phyloP scores from a whole-genome alignment of 2,888 invertebrate genomes.

The Halictus quadricinctus region DNA sequence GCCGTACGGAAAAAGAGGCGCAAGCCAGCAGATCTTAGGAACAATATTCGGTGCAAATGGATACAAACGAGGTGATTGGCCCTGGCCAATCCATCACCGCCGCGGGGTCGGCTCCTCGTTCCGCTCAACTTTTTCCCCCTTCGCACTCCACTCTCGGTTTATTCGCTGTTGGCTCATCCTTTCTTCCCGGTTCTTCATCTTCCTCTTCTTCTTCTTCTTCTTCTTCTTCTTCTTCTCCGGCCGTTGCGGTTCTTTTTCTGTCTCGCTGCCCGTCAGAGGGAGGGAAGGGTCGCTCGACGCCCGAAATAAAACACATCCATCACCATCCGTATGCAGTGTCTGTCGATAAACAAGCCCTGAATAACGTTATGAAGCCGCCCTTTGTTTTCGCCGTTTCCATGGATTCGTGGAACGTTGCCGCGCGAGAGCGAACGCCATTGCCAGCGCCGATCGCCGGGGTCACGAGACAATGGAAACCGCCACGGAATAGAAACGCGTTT shows the following conservation, averaged over 20 bases:
- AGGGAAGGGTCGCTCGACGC: constrained; percentile 33
- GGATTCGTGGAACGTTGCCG: background rate
- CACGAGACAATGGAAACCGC: constrained; percentile 32
- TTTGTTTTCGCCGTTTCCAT: constrained; percentile 35
- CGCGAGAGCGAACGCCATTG: background rate
- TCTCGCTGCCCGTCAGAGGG: background rate
- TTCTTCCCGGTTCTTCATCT: constrained; percentile 3
- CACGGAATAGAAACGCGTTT: constrained; percentile 29
- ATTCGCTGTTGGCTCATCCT: constrained; percentile 23
- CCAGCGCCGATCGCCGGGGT: background rate
- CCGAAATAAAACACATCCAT: constrained; percentile 75
- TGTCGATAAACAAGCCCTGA: constrained; percentile 68
- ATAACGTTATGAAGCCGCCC: constrained; percentile 58
- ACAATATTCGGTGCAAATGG: constrained; percentile 78
- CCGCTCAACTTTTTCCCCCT: constrained; percentile 57
- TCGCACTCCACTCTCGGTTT: constrained; percentile 25
- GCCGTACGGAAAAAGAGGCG: constrained; percentile 46
- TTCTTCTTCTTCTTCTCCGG: background rate
- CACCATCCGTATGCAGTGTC: constrained; percentile 67
- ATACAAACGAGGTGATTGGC: constrained; percentile 79
- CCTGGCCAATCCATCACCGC: constrained; percentile 75
- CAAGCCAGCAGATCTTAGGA: constrained; percentile 62
- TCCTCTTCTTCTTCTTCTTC: background rate
- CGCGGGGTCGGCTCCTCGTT: constrained; percentile 57
- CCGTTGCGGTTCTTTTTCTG: constrained; percentile 18